Conservation (phyloP, 2,888 invertebrate genomes). For the Resseliella maxima region DNA sequence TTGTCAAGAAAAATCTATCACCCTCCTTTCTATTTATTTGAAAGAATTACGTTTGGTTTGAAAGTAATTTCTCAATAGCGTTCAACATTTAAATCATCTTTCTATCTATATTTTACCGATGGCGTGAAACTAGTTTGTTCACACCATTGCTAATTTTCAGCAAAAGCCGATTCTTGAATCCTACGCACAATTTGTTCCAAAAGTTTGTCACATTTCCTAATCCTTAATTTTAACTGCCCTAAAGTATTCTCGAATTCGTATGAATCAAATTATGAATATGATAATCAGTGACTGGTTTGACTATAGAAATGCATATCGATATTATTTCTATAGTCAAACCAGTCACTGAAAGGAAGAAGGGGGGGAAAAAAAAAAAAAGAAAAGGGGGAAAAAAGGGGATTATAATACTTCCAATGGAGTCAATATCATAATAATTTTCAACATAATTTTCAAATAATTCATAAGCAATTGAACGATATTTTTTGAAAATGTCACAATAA, state of each 20-base stretch:
- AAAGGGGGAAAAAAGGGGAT: constrained; percentile 63
- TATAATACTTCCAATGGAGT: too few relatives aligned
- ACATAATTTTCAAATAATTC: constrained; percentile 59
- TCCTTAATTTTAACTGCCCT: background rate
- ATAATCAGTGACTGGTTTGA: too few relatives aligned
- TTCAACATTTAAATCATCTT: too few relatives aligned
- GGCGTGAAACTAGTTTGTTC: too few relatives aligned
- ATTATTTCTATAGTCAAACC: too few relatives aligned
- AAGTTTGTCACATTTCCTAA: background rate
- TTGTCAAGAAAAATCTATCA: too few relatives aligned
- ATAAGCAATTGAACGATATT: constrained; percentile 57
- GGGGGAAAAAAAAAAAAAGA: constrained; percentile 62
- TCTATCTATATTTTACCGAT: too few relatives aligned
- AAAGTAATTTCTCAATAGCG: too few relatives aligned
- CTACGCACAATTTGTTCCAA: constrained; percentile 39
- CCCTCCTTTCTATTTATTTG: too few relatives aligned
- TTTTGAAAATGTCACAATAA: background rate
- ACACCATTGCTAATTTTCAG: background rate
- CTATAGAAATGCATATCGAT: too few relatives aligned
- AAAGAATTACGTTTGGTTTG: too few relatives aligned
- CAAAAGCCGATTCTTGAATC: background rate
- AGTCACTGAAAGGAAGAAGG: constrained; percentile 57
- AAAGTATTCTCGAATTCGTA: constrained; percentile 57
- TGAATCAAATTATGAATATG: too few relatives aligned
- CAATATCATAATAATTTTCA: constrained; percentile 60